Conservation (phyloP, 92 coral and sea anemone species). For the Actinernus sp. region DNA sequence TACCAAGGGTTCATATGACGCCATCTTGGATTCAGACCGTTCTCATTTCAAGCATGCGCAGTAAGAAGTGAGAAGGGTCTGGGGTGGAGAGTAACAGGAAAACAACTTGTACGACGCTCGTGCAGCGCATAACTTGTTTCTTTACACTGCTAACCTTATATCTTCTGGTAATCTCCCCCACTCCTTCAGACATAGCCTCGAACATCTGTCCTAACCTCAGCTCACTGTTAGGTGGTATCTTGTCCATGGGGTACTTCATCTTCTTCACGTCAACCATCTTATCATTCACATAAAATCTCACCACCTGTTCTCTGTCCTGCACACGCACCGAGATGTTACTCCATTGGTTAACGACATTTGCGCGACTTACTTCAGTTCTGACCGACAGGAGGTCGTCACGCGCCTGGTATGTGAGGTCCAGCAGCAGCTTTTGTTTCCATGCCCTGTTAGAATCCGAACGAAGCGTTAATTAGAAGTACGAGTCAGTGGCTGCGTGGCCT, state of each 20-base stretch:
- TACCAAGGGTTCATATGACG: no score
- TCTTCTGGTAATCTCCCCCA: neutral
- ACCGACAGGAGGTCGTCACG: neutral
- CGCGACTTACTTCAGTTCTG: neutral
- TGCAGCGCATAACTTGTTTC: no score
- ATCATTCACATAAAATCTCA: neutral
- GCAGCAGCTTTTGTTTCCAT: neutral
- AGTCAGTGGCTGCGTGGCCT: no score
- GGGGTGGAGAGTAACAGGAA: no score
- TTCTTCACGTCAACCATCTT: neutral
- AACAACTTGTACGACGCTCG: no score
- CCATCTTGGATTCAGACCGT: no score
- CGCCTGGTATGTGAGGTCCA: neutral
- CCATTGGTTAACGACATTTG: neutral
- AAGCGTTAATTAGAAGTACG: no score
- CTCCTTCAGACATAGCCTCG: neutral
- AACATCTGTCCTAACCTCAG: neutral
- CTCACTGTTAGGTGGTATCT: neutral
- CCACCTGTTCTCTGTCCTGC: neutral
- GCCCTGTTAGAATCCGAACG: no score
- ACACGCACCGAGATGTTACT: neutral
- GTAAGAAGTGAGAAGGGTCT: no score
- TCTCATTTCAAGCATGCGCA: no score
- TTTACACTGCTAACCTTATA: no score
- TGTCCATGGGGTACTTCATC: neutral